Percentiles rank a stretch among this genome's conserved stretches.
Conservation (phyloP, 2,888 invertebrate species). For the Drosophila kambysellisi region DNA sequence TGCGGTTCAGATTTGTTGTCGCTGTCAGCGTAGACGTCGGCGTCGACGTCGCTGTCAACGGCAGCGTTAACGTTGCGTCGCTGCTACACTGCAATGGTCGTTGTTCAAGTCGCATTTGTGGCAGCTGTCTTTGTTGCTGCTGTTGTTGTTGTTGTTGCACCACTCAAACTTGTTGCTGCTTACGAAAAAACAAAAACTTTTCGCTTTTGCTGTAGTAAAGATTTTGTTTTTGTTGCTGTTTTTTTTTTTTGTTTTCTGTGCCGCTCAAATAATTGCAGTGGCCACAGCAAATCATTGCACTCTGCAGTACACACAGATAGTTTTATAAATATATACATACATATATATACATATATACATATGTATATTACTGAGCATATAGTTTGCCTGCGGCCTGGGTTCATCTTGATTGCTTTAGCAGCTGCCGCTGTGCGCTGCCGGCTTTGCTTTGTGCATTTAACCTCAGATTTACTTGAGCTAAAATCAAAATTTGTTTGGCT, state of each 20-base stretch:
- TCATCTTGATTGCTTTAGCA: constrained; percentile 75
- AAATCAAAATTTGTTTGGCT: constrained; percentile 30
- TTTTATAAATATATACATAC: constrained; percentile 11
- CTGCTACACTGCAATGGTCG: constrained; percentile 36
- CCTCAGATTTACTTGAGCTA: constrained; percentile 39
- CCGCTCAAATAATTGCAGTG: constrained; percentile 58
- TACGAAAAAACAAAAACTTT: constrained; percentile 62
- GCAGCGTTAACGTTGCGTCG: constrained; percentile 12
- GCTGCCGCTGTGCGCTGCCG: constrained; percentile 50
- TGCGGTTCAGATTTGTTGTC: constrained; percentile 56
- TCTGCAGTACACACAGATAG: constrained; percentile 35
- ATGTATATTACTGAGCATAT: constrained; percentile 20
- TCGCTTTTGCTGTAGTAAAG: constrained; percentile 48
- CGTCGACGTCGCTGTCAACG: constrained; percentile 11
- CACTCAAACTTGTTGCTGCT: constrained; percentile 73
- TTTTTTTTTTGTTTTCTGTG: constrained; percentile 39
- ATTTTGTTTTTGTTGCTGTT: constrained; percentile 20
- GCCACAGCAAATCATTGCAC: constrained; percentile 65
- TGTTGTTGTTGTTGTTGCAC: constrained; percentile 68
- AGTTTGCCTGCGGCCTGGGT: constrained; percentile 35
- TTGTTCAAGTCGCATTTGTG: constrained; percentile 58
- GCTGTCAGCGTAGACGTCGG: constrained; percentile 7
- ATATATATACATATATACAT: constrained; percentile 8
- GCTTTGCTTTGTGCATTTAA: constrained; percentile 47
- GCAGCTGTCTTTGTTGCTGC: constrained; percentile 43